Conservation (phyloP, 2,888 invertebrate genomes). For the Lithophane ornitopus region DNA sequence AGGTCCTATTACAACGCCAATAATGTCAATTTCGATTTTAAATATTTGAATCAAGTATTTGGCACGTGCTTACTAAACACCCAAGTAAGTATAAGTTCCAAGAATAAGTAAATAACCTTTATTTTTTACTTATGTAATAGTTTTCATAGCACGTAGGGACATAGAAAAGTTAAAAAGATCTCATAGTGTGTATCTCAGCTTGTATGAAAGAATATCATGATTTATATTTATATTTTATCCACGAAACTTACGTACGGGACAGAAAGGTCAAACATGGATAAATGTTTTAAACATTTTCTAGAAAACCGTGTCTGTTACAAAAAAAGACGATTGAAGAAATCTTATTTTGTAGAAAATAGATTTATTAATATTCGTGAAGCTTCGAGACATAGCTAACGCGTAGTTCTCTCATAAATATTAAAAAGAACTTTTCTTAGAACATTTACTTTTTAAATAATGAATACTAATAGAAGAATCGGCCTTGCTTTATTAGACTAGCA, state of each 20-base stretch:
- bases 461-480: background rate
- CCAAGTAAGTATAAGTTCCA: background rate
- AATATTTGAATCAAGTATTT: constrained; percentile 60
- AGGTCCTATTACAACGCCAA: constrained; percentile 73
- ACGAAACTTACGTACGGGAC: background rate
- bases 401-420: constrained; percentile 21
- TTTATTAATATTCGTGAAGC: background rate
- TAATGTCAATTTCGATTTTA: constrained; percentile 72
- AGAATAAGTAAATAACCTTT: constrained; percentile 14
- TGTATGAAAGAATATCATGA: constrained; percentile 20
- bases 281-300: constrained; percentile 1
- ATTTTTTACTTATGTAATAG: background rate
- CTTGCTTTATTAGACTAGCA: background rate
- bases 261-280: constrained; percentile 10
- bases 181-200: background rate
- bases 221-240: constrained; percentile 1
- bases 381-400: background rate
- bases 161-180: constrained; percentile 14
- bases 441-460: background rate
- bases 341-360: constrained; percentile 20
- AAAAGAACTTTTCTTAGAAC: background rate
- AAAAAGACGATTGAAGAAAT: constrained; percentile 8
- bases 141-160: constrained; percentile 1
- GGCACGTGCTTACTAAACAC: constrained; percentile 27
- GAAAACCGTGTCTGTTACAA: constrained; percentile 14